Conservation (phyloP, 1,140 invertebrate species). For the Zaprionus inermis region DNA sequence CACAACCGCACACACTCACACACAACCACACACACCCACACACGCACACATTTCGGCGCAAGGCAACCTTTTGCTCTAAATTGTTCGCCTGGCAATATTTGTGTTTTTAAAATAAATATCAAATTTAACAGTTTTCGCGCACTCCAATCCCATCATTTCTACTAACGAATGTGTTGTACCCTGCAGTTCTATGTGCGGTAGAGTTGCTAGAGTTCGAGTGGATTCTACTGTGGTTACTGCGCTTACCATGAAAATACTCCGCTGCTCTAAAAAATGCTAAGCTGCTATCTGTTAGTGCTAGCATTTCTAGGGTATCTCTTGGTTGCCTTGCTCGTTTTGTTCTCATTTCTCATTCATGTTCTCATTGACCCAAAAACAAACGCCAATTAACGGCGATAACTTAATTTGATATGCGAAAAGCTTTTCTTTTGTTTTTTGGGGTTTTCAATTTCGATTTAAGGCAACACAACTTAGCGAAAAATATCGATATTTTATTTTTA, state of each 20-base stretch:
- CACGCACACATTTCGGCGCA: not conserved
- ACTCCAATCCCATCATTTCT: not conserved
- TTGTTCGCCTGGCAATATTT: conserved; percentile 33
- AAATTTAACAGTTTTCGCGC: conserved; percentile 10
- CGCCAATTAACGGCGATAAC: conserved; percentile 1
- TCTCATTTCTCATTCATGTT: no score
- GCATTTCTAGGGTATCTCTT: not conserved
- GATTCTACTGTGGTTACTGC: no score
- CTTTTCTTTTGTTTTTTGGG: not conserved
- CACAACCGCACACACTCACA: not conserved
- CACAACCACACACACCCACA: not conserved
- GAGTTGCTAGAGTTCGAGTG: no score
- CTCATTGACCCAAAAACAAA: not conserved
- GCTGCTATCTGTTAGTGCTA: not conserved
- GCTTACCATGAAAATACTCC: no score
- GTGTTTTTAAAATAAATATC: conserved; percentile 32
- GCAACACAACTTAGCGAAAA: no score
- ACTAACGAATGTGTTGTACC: conserved; percentile 2
- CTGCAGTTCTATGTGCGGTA: not conserved
- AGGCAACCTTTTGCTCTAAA: conserved; percentile 21
- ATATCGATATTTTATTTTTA: no score
- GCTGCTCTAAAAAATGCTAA: no score
- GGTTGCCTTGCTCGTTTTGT: not conserved
- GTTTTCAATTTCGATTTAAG: not conserved
- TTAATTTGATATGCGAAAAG: not conserved